Conservation (phyloP, 2,888 invertebrate genomes). For the Smittia sp. region DNA sequence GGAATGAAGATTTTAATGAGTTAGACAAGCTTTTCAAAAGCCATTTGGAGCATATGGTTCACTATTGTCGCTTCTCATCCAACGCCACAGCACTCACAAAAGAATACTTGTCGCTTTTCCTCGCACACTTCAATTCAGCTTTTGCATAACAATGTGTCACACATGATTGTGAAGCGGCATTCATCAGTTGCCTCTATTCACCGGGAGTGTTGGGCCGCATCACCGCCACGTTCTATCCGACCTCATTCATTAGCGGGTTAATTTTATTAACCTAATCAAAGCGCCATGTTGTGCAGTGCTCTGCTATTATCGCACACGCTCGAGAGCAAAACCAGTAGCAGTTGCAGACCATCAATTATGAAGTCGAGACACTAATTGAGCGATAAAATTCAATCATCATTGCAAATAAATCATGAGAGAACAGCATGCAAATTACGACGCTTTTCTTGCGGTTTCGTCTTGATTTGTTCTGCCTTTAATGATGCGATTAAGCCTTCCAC, state of each 20-base stretch:
- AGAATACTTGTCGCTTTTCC: neutral
- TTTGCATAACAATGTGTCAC: neutral
- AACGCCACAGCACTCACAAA: neutral
- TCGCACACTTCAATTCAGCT: conserved; percentile 14
- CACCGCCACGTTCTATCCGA: neutral
- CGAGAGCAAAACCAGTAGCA: neutral
- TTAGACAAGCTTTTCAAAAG: no score
- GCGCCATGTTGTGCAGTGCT: neutral
- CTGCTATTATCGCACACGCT: neutral
- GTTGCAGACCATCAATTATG: neutral
- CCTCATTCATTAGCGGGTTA: conserved; percentile 24
- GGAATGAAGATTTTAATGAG: no score
- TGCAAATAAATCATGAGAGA: neutral
- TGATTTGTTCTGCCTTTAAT: no score
- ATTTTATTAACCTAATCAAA: conserved; percentile 33
- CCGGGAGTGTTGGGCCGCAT: neutral
- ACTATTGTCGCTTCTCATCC: neutral
- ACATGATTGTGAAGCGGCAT: neutral
- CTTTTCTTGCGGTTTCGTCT: no score
- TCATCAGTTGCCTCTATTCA: neutral
- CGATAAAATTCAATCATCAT: neutral
- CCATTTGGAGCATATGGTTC: no score
- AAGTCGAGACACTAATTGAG: conserved; percentile 4
- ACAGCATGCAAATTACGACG: neutral
- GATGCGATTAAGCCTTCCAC: no score